A percentile compares a stretch with the other conserved stretches of the same genome.
phyloP scores from a whole-genome alignment of 2,113 vertebrate species.

The Rhineura floridana region DNA sequence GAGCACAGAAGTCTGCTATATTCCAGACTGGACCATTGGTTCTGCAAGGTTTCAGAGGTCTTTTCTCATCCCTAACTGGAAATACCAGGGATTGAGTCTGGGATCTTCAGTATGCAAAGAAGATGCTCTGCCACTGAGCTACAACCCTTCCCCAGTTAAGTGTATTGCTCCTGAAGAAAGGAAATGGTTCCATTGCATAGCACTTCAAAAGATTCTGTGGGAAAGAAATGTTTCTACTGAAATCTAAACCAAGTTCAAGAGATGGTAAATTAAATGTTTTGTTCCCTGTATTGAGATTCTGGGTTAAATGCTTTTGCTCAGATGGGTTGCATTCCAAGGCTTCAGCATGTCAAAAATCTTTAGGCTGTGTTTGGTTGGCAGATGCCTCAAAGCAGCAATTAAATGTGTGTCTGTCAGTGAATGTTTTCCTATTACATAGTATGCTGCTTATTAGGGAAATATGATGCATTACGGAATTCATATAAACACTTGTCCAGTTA shows the following conservation, averaged over 20 bases:
- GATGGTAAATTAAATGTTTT: slow-evolving; percentile 67
- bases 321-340: slow-evolving; percentile 65
- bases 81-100: not conserved
- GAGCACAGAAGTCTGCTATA: not conserved
- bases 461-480: slow-evolving; percentile 53
- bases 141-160: slow-evolving; percentile 6
- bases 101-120: too few relatives aligned
- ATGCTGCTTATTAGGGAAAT: slow-evolving; percentile 46
- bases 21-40: not conserved
- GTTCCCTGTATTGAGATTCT: slow-evolving; percentile 74
- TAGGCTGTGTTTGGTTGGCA: slow-evolving; percentile 61
- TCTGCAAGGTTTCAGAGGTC: not conserved
- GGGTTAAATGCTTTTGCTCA: slow-evolving; percentile 66
- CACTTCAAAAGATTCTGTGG: slow-evolving; percentile 73
- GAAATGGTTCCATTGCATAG: slow-evolving; percentile 53
- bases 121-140: too few relatives aligned
- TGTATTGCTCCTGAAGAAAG: slow-evolving; percentile 44
- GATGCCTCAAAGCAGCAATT: slow-evolving; percentile 70
- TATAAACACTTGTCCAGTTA: slow-evolving; percentile 16
- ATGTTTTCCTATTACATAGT: slow-evolving; percentile 25
- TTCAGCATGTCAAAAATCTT: slow-evolving; percentile 67
- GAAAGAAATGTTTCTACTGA: slow-evolving; percentile 74
- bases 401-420: slow-evolving; percentile 51
- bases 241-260: slow-evolving; percentile 77
- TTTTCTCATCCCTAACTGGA: not conserved